Evolutionary conservation across 2,113 vertebrate genomes (phyloP).

Genomic region (Nesogale talazaci): DNA sequence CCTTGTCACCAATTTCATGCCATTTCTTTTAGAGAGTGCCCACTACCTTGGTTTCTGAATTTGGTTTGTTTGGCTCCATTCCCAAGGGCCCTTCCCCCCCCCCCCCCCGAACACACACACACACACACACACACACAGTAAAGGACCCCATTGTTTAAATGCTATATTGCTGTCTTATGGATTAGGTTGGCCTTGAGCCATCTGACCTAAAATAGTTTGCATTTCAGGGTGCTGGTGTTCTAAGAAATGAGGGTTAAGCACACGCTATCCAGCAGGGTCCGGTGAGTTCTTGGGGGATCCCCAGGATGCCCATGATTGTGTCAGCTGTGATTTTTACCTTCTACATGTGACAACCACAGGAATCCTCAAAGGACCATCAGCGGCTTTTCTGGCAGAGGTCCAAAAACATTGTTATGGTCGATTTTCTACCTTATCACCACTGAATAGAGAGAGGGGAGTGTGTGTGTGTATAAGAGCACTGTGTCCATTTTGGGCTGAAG

Average conservation of each 20-base stretch:
- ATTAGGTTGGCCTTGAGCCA: slow-evolving; percentile 21
- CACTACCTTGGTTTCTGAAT: not conserved
- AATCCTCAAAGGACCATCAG: slow-evolving; percentile 59
- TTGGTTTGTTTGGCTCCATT: not conserved
- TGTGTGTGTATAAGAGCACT: not conserved
- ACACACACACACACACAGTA: too few species aligned
- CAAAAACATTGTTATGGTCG: slow-evolving; percentile 28
- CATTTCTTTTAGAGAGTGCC: not conserved
- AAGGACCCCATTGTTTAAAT: slow-evolving; percentile 31
- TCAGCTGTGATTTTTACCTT: slow-evolving; percentile 57
- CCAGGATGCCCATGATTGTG: slow-evolving; percentile 55
- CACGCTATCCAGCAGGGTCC: not conserved
- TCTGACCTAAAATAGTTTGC: not conserved
- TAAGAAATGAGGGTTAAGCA: not conserved
- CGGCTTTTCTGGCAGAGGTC: slow-evolving; percentile 61
- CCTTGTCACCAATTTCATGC: slow-evolving; percentile 27
- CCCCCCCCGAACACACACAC: too few species aligned
- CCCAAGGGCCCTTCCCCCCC: not conserved
- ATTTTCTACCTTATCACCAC: slow-evolving; percentile 24
- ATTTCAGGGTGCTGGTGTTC: slow-evolving; percentile 21
- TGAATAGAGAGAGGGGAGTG: not conserved
- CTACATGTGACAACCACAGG: slow-evolving; percentile 39
- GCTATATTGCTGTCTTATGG: slow-evolving; percentile 8
- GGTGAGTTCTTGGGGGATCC: not conserved
- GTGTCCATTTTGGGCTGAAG: not conserved